phyloP scores from a whole-genome alignment of 2,113 vertebrate genomes.

The Platycercus adscitus region DNA sequence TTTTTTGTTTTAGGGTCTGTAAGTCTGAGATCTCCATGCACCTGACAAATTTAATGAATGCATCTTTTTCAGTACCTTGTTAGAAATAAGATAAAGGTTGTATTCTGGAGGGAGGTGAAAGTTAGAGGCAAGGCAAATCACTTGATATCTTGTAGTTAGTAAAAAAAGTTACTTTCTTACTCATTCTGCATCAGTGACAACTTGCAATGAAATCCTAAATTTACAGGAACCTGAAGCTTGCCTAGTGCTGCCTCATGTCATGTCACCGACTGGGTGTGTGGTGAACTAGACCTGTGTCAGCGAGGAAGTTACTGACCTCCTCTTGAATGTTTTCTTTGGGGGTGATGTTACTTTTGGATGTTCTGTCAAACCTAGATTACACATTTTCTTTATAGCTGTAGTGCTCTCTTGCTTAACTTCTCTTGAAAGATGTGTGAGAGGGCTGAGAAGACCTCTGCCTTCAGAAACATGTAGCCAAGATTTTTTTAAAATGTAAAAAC shows the following conservation, averaged over 20 bases:
- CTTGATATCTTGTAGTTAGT: background rate
- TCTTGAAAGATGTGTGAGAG: background rate
- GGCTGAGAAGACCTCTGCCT: background rate
- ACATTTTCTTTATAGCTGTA: background rate
- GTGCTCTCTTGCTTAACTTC: background rate
- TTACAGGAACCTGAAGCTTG: background rate
- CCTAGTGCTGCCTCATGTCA: accelerated
- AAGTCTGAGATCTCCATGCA: background rate
- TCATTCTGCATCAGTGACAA: background rate
- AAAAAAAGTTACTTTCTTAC: background rate
- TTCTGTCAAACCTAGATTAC: background rate
- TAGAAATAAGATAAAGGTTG: background rate
- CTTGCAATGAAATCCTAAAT: background rate
- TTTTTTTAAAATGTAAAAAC: background rate
- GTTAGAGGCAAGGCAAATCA: background rate
- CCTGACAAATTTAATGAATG: background rate
- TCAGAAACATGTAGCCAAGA: background rate
- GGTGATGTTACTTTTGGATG: background rate
- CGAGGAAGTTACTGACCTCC: background rate
- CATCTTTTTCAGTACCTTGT: background rate
- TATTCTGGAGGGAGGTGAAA: background rate
- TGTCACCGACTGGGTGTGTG: background rate
- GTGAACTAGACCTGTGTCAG: background rate
- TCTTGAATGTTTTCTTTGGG: background rate
- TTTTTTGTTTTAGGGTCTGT: background rate